A percentile compares a stretch with the other conserved stretches of the same genome.
These are phyloP conservation scores for Aptenodytes forsteri DNA, from an alignment of 2,113 vertebrate species.

Conservation along the genomic window DNA sequence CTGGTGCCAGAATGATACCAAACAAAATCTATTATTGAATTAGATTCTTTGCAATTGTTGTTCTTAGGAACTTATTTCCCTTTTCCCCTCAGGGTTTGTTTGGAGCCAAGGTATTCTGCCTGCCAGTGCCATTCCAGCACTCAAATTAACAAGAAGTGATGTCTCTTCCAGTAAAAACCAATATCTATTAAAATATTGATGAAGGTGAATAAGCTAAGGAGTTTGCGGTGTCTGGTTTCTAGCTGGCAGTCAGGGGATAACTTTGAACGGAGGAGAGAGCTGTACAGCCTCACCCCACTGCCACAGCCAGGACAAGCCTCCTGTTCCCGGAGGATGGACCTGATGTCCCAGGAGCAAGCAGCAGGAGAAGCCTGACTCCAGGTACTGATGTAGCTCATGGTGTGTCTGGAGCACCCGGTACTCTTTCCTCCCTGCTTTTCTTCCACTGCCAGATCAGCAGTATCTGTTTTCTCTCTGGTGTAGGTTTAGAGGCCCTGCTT, in stretches of 20 bases:
- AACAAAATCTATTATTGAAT: slow-evolving; percentile 58
- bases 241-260: background rate
- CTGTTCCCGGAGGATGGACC: background rate
- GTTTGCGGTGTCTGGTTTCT: slow-evolving; percentile 11
- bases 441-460: background rate
- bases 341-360: background rate
- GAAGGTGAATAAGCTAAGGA: background rate
- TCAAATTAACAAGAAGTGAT: slow-evolving; percentile 65
- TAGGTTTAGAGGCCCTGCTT: background rate
- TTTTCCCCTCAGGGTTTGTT: slow-evolving; percentile 24
- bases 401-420: no score
- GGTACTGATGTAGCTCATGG: background rate
- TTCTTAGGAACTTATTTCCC: slow-evolving; percentile 55
- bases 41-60: slow-evolving; percentile 40
- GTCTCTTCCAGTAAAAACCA: slow-evolving; percentile 49
- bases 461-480: background rate
- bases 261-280: background rate
- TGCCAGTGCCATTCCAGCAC: slow-evolving; percentile 43
- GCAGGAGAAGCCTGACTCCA: background rate
- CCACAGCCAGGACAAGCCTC: fast-evolving
- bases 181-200: slow-evolving; percentile 40
- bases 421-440: background rate
- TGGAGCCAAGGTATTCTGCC: slow-evolving; percentile 47
- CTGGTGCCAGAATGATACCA: slow-evolving; percentile 56
- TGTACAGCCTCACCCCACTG: background rate